Evolutionary conservation across 2,113 vertebrate genomes (phyloP).

Genomic region (Grammomys surdaster): DNA sequence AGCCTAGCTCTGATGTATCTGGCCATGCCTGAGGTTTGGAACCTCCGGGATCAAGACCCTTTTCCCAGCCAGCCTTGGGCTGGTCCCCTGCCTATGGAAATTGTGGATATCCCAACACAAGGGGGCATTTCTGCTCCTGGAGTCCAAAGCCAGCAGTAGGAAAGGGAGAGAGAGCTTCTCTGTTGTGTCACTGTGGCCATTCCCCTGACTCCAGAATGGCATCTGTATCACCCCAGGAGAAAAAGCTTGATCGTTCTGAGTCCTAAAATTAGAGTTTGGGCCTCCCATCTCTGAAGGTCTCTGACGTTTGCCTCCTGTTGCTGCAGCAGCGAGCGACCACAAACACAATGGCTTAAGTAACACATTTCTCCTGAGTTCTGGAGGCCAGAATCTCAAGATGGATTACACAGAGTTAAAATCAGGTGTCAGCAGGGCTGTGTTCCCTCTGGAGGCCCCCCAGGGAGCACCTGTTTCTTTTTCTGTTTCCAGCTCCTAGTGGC

Average conservation of each 20-base stretch:
- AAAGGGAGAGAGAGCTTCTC: neutral
- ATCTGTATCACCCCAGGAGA: neutral
- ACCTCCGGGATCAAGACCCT: neutral
- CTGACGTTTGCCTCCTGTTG: neutral
- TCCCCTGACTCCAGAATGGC: neutral
- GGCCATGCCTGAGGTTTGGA: neutral
- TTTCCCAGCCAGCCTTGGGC: neutral
- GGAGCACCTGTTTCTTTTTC: slow-evolving; percentile 39
- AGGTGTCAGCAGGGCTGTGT: neutral
- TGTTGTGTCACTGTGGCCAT: neutral
- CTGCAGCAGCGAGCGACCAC: neutral
- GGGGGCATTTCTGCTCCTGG: slow-evolving; percentile 23
- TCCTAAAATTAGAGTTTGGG: slow-evolving; percentile 33
- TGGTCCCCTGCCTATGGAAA: slow-evolving; percentile 7
- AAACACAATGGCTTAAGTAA: slow-evolving; percentile 22
- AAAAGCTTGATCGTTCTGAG: neutral
- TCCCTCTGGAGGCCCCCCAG: slow-evolving; percentile 28
- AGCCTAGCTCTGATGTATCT: neutral
- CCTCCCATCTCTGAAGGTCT: neutral
- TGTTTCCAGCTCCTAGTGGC: slow-evolving; percentile 46
- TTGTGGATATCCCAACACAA: slow-evolving; percentile 11
- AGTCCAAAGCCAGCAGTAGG: neutral
- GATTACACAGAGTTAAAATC: slow-evolving; percentile 26
- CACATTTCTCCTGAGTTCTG: slow-evolving; percentile 12
- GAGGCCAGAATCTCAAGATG: slow-evolving; percentile 7